Evolutionary conservation across 2,113 vertebrate genomes (phyloP).

Genomic region (Piprites chloris): DNA sequence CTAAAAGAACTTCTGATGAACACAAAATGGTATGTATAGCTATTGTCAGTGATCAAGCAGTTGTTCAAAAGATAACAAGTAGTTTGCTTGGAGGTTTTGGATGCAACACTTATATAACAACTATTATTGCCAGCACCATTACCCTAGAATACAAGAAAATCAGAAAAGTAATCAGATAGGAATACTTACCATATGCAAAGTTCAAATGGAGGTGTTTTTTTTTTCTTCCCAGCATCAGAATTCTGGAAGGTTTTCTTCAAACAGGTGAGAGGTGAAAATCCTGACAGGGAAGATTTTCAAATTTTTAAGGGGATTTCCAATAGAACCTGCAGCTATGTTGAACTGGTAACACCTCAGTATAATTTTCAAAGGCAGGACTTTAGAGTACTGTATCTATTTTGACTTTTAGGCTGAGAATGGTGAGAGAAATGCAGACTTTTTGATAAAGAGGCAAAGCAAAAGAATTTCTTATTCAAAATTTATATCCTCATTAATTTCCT

Average conservation of each 20-base stretch:
- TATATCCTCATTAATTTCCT: background rate
- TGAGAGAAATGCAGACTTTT: background rate
- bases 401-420: background rate
- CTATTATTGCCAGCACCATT: background rate
- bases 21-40: background rate
- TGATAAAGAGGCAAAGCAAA: background rate
- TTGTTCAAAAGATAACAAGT: background rate
- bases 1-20: background rate
- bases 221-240: background rate
- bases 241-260: slow-evolving; percentile 1
- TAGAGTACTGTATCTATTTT: background rate
- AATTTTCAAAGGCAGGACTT: background rate
- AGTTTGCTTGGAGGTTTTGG: background rate
- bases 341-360: background rate
- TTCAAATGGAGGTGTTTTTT: background rate
- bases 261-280: background rate
- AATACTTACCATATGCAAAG: background rate
- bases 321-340: background rate
- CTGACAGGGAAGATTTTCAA: background rate
- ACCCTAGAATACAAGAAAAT: background rate
- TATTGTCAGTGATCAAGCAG: background rate
- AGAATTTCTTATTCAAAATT: background rate
- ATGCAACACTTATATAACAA: background rate
- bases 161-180: background rate
- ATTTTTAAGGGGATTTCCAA: background rate